These are phyloP conservation scores for Lerema accius DNA, from an alignment of 1,140 invertebrate species.

Conservation along the genomic window DNA sequence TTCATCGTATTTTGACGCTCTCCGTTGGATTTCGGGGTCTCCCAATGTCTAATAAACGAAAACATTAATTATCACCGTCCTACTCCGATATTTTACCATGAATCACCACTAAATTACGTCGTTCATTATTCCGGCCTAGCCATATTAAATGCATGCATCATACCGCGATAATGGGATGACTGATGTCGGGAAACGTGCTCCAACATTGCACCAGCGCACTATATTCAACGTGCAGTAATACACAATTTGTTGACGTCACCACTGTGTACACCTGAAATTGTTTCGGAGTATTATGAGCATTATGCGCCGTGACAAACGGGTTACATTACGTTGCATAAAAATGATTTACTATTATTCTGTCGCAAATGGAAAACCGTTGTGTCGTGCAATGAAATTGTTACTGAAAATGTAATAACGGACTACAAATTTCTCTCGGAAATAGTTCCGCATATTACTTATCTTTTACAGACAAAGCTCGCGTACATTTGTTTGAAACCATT, in stretches of 20 bases:
- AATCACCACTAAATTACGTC: constrained; percentile 21
- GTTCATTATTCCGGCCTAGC: constrained; percentile 13
- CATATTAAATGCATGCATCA: constrained; percentile 61
- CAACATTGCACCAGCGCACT: constrained; percentile 66
- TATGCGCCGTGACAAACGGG: constrained; percentile 28
- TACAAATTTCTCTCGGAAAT: constrained; percentile 11
- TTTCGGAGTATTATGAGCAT: constrained; percentile 30
- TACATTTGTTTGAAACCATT: constrained; percentile 1
- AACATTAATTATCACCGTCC: constrained; percentile 12
- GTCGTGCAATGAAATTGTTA: constrained; percentile 28
- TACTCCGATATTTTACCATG: constrained; percentile 18
- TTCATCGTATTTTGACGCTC: constrained; percentile 51
- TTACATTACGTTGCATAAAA: constrained; percentile 32
- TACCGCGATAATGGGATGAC: constrained; percentile 63
- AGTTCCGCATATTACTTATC: constrained; percentile 12
- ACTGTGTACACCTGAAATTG: constrained; percentile 65
- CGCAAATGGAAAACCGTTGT: constrained; percentile 32
- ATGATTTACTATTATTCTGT: constrained; percentile 32
- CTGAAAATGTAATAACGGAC: constrained; percentile 28
- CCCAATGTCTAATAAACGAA: constrained; percentile 49
- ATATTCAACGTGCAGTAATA: constrained; percentile 71
- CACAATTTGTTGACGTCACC: constrained; percentile 71
- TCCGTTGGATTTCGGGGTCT: constrained; percentile 45
- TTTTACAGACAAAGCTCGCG: neutral
- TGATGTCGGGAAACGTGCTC: constrained; percentile 72